Evolutionary conservation across 2,888 invertebrate genomes (phyloP).

Genomic region (Erynnis tages): DNA sequence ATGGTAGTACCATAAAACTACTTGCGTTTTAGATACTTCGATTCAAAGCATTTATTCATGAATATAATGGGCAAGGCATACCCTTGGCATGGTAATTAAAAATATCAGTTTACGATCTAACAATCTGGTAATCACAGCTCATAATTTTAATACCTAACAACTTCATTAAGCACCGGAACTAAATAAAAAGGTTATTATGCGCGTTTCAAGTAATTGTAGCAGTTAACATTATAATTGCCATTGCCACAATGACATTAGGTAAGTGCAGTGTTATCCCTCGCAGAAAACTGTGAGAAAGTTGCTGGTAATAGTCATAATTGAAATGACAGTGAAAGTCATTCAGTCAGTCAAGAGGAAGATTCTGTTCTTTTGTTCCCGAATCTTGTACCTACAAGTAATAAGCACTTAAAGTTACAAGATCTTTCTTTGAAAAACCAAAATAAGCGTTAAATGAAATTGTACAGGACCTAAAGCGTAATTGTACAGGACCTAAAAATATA

Average conservation of each 20-base stretch:
- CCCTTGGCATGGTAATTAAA: constrained; percentile 4
- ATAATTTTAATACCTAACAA: neutral
- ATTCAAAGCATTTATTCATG: too few species aligned
- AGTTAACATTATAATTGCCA: constrained; percentile 17
- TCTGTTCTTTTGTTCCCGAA: constrained; percentile 6
- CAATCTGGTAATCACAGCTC: neutral
- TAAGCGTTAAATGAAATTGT: too few species aligned
- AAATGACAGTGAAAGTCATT: constrained; percentile 63
- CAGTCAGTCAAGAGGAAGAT: too few species aligned
- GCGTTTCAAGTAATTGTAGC: neutral
- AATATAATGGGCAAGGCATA: too few species aligned
- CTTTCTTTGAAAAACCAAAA: neutral
- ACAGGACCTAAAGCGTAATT: too few species aligned
- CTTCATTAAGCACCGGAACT: neutral
- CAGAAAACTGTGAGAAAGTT: constrained; percentile 60
- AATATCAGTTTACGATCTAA: neutral
- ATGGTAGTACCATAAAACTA: too few species aligned
- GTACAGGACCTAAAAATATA: too few species aligned
- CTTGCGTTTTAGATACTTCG: too few species aligned
- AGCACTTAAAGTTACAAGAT: neutral
- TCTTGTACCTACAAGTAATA: constrained; percentile 1
- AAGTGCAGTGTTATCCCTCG: constrained; percentile 20
- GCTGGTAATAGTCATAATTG: constrained; percentile 53
- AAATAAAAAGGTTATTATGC: neutral
- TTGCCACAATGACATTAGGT: constrained; percentile 16